Percentiles rank a stretch among this genome's conserved stretches.
Evolutionary conservation across 1,140 invertebrate species (phyloP).

Genomic region (Tigriopus japonicus): DNA sequence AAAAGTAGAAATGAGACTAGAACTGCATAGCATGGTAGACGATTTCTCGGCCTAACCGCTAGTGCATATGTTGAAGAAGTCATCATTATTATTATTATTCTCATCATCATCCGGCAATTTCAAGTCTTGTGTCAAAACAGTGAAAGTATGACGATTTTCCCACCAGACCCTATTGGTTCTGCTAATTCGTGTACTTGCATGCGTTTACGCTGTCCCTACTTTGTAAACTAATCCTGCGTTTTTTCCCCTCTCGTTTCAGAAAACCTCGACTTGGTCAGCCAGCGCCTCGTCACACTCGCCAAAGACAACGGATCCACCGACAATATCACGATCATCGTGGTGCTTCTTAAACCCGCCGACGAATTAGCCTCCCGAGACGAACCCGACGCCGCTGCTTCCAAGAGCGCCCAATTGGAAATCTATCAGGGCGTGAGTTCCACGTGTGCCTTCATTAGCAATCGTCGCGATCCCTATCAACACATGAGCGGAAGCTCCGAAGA

Average conservation of each 20-base stretch:
- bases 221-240: neutral
- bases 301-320: conserved; percentile 5
- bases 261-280: conserved; percentile 1
- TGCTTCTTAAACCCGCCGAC: neutral
- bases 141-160: too few species aligned
- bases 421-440: conserved; percentile 1
- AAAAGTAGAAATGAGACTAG: too few species aligned
- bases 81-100: too few species aligned
- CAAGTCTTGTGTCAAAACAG: too few species aligned
- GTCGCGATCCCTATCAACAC: neutral
- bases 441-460: neutral
- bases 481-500: neutral
- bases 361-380: neutral
- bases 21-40: too few species aligned
- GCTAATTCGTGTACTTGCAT: too few species aligned
- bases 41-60: too few species aligned
- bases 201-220: too few species aligned
- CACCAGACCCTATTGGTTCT: too few species aligned
- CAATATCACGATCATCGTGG: conserved; percentile 5
- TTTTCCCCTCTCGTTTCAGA: neutral
- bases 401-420: neutral
- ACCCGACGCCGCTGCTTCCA: neutral
- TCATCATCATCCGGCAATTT: too few species aligned
- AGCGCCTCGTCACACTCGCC: neutral
- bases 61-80: too few species aligned